Percentiles rank a stretch among this genome's conserved stretches.
phyloP scores from a whole-genome alignment of 2,113 vertebrate genomes.

The Meles meles region DNA sequence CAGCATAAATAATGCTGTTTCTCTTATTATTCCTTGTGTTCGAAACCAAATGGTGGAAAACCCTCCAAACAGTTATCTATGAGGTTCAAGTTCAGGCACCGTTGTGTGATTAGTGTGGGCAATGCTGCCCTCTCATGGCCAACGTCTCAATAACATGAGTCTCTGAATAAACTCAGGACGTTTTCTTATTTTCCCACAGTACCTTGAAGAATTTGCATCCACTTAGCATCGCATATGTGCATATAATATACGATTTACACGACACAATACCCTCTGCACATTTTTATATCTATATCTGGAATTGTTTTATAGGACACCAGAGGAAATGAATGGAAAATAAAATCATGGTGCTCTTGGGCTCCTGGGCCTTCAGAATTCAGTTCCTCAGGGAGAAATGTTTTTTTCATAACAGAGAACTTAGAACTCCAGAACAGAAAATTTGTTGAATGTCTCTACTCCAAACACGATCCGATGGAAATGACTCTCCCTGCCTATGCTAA shows the following conservation, averaged over 20 bases:
- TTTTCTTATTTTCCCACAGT: not conserved
- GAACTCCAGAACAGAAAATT: not conserved
- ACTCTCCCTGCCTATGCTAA: not conserved
- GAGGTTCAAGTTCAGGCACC: not conserved
- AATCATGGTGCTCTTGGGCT: not conserved
- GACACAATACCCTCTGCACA: not conserved
- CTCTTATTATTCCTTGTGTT: not conserved
- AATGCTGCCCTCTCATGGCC: conserved; percentile 70
- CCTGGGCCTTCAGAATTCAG: not conserved
- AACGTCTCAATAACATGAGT: conserved; percentile 2
- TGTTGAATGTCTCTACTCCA: not conserved
- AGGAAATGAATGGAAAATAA: not conserved
- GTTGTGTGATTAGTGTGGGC: conserved; percentile 41
- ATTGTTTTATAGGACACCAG: not conserved
- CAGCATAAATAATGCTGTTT: not conserved
- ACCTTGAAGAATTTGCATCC: not conserved
- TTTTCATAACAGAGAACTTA: not conserved
- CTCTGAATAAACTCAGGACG: not conserved
- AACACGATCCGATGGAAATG: not conserved
- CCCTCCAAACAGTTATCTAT: not conserved
- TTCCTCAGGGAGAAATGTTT: not conserved
- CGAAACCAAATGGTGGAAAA: conserved; percentile 35
- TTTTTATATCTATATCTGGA: not conserved
- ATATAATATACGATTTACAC: not conserved
- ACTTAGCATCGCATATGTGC: not conserved